Conservation (phyloP, 2,888 invertebrate species). For the Ernsta delagoae region DNA sequence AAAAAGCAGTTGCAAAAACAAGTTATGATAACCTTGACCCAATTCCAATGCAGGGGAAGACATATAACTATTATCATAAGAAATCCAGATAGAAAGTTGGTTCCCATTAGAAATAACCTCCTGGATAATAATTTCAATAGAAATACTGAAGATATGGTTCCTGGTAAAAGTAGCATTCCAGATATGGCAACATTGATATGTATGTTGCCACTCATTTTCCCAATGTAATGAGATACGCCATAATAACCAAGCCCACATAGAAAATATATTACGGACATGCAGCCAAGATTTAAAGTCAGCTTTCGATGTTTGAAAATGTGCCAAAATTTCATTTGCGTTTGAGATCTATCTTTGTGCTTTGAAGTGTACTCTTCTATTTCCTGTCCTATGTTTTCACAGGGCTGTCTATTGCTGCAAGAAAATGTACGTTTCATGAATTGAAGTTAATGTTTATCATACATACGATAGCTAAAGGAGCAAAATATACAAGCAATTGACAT, state of each 20-base stretch:
- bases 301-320: slow-evolving; percentile 70
- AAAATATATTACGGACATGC: slow-evolving; percentile 89
- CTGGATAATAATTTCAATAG: slow-evolving; percentile 86
- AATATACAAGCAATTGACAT: too few relatives aligned
- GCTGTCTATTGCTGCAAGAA: slow-evolving; percentile 55
- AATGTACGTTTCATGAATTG: neutral
- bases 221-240: slow-evolving; percentile 92
- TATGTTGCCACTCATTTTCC: slow-evolving; percentile 89
- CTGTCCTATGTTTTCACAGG: slow-evolving; percentile 52
- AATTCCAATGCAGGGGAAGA: slow-evolving; percentile 55
- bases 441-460: too few relatives aligned
- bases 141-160: slow-evolving; percentile 84
- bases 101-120: slow-evolving; percentile 84
- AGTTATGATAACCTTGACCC: slow-evolving; percentile 85
- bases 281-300: slow-evolving; percentile 86
- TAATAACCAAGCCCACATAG: slow-evolving; percentile 94
- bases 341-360: slow-evolving; percentile 37
- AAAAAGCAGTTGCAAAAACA: slow-evolving; percentile 90
- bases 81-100: slow-evolving; percentile 71
- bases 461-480: too few relatives aligned
- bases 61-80: slow-evolving; percentile 60
- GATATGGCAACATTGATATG: too few relatives aligned
- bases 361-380: slow-evolving; percentile 57
- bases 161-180: too few relatives aligned
- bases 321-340: slow-evolving; percentile 56